Evolutionary conservation across 1,140 invertebrate genomes (phyloP).

Genomic region (Medauroidea extradentata): DNA sequence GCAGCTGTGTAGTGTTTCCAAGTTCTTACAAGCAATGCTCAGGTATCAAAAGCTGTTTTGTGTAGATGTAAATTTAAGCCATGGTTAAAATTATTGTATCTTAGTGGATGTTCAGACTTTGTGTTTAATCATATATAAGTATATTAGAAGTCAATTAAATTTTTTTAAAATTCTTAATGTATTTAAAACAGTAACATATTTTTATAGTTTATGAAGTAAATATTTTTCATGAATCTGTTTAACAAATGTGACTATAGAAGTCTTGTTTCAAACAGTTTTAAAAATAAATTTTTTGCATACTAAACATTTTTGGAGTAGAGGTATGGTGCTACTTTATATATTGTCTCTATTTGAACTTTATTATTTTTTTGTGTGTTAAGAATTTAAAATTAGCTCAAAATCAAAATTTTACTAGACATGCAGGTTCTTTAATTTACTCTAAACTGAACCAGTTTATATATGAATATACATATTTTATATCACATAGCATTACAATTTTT

Average conservation of each 20-base stretch:
- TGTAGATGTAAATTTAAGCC: too few relatives aligned
- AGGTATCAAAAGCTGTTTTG: neutral
- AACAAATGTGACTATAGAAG: neutral
- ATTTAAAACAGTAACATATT: too few relatives aligned
- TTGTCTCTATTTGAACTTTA: too few relatives aligned
- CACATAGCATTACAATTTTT: too few relatives aligned
- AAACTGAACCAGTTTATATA: too few relatives aligned
- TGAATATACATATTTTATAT: too few relatives aligned
- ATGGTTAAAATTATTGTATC: neutral
- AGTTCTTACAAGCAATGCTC: slow-evolving; percentile 8
- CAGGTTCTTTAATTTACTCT: too few relatives aligned
- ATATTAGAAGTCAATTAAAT: neutral
- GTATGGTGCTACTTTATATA: too few relatives aligned
- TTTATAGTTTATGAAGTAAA: slow-evolving; percentile 2
- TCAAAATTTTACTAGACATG: too few relatives aligned
- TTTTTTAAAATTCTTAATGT: neutral
- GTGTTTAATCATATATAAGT: neutral
- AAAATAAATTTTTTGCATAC: neutral
- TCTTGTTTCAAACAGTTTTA: neutral
- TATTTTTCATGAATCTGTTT: neutral
- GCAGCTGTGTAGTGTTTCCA: slow-evolving; percentile 2
- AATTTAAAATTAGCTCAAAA: too few relatives aligned
- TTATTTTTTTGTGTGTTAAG: too few relatives aligned
- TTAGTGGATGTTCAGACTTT: neutral
- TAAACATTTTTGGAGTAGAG: too few relatives aligned